Evolutionary conservation across 2,113 vertebrate genomes (phyloP).

Genomic region (Nansenia antarctica): DNA sequence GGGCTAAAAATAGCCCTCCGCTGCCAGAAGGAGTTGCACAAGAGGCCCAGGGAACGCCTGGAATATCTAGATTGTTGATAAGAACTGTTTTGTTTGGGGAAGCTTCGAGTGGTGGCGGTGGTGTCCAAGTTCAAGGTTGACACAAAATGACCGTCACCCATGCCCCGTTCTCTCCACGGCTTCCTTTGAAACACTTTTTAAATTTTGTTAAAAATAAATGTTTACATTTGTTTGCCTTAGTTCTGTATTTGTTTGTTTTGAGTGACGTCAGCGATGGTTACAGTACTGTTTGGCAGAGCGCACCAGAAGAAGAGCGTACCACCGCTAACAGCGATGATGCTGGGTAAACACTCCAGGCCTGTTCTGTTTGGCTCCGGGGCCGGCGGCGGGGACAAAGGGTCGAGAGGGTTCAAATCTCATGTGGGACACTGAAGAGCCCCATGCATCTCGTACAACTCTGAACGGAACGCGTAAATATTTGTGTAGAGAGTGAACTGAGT

Average conservation of each 20-base stretch:
- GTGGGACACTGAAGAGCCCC: conserved; percentile 20
- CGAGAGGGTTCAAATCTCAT: conserved; percentile 32
- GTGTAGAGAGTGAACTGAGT: conserved; percentile 29
- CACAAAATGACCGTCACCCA: not conserved
- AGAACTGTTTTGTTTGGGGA: not conserved
- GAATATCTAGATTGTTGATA: not conserved
- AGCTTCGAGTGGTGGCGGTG: not conserved
- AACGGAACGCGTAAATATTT: conserved; percentile 64
- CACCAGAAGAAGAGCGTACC: not conserved
- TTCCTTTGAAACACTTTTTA: not conserved
- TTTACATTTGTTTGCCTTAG: not conserved
- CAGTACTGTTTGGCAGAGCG: not conserved
- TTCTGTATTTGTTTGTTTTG: not conserved
- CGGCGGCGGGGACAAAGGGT: conserved; percentile 47
- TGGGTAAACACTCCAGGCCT: conserved; percentile 3
- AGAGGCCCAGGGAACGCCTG: not conserved
- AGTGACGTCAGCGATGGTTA: not conserved
- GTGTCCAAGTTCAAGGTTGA: not conserved
- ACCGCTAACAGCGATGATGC: not conserved
- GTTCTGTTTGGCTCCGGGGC: conserved; percentile 13
- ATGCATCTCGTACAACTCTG: conserved; percentile 31
- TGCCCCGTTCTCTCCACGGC: not conserved
- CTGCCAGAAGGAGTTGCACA: not conserved
- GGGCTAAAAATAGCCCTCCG: conserved; percentile 38
- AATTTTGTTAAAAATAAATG: no score